Base-by-base conservation (phyloP, 2,888 invertebrate genomes). In the Hipparchia sbordonii region DNA sequence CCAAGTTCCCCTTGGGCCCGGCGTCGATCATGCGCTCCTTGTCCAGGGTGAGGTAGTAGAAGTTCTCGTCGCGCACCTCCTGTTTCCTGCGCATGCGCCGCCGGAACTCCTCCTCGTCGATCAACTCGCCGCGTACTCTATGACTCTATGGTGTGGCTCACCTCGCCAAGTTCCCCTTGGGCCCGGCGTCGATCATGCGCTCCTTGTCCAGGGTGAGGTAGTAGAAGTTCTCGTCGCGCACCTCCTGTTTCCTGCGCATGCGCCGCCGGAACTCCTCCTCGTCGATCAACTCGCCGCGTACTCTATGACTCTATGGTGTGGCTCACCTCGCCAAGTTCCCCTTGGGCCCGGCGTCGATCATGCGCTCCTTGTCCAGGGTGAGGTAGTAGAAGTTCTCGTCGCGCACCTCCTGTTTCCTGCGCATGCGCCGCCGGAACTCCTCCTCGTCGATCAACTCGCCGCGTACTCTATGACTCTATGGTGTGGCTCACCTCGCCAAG, bases 391-490 rank as follows among this genome's bases (percentile, higher is more conserved):
- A 99, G 91, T 99, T 98, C 84, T 97, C 97, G 80, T 98, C 97
- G 74, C 98, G 96, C 62, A 96, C 95, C 80, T 96, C 96, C 82
- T 97, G 97, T 90, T 97, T 98, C 76, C 96, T 95, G 57, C 95
- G 90, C 85, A 99, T 95, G 70, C 99, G 95, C 12, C 96, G 92
- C 77, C 96, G 95, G 86, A 98, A 98, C 87, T 99, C 99, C 51
- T 96, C 96, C 81, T 97, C 97, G 83, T 98, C 98, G 75, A 99
- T 97, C 73, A 99, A 90, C 87, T 99, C 99, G 0, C 99, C 99
- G n/a, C n/a, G n/a, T 99, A 99, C 86, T 99, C 99, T 77, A 98
- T 97, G 2, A 99, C 96, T n/a, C n/a, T n/a, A n/a, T n/a, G n/a
- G n/a, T n/a, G 8, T 51, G 51, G 2, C 69, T 79, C 59, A 93